These are phyloP conservation scores for Lepidochrysops patricia DNA, from an alignment of 2,888 invertebrate genomes.

Conservation along the genomic window DNA sequence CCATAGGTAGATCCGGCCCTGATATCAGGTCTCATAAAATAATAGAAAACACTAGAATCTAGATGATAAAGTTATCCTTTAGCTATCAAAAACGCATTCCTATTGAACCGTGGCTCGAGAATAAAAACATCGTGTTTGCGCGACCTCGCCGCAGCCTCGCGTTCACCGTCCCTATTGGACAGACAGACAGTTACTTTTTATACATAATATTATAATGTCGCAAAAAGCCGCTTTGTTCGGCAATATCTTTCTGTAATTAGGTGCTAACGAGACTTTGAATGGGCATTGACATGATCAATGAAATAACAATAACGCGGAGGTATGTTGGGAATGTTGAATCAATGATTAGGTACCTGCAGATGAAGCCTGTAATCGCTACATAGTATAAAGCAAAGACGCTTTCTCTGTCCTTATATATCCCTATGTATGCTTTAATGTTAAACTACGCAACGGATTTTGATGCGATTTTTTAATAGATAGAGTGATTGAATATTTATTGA, in stretches of 20 bases:
- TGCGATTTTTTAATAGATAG: too few species aligned
- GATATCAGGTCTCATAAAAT: too few species aligned
- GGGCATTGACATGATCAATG: constrained; percentile 12
- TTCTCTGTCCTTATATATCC: too few species aligned
- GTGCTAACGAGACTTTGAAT: constrained; percentile 9
- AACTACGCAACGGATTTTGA: too few species aligned
- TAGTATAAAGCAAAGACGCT: too few species aligned
- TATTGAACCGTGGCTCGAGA: background rate
- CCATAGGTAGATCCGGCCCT: too few species aligned
- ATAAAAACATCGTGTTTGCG: background rate
- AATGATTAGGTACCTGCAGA: background rate
- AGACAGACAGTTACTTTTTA: constrained; percentile 61
- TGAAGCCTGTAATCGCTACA: too few species aligned
- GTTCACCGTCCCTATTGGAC: constrained; percentile 63
- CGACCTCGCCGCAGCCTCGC: constrained; percentile 63
- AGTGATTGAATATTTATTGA: too few species aligned
- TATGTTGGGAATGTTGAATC: background rate
- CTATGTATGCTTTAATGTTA: background rate
- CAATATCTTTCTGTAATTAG: background rate
- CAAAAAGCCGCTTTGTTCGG: constrained; percentile 17
- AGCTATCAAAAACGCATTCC: background rate
- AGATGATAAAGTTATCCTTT: too few species aligned
- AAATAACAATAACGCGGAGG: background rate
- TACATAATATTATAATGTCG: constrained; percentile 37
- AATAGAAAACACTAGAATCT: too few species aligned